Percentiles rank a stretch among this genome's conserved stretches.
phyloP scores from a whole-genome alignment of 2,113 vertebrate genomes.

The Bucco capensis region DNA sequence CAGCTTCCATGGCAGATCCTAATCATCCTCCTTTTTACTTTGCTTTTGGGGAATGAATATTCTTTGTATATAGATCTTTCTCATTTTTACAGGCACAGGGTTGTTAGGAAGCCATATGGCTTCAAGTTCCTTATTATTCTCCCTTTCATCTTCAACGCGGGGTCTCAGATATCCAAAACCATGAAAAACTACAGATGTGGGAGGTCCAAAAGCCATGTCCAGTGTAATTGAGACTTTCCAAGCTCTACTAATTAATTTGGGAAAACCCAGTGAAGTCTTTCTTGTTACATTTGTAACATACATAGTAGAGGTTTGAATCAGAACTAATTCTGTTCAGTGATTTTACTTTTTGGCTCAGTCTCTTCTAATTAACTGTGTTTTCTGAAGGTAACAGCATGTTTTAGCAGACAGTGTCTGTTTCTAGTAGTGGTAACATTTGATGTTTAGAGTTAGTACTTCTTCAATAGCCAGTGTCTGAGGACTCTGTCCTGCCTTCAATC shows the following conservation, averaged over 20 bases:
- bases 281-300: background rate
- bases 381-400: too few relatives aligned
- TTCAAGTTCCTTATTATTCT: background rate
- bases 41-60: background rate
- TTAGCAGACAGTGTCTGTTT: too few relatives aligned
- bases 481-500: too few relatives aligned
- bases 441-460: too few relatives aligned
- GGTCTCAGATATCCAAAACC: background rate
- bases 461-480: too few relatives aligned
- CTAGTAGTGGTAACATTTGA: too few relatives aligned
- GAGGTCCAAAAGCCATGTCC: background rate
- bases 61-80: background rate
- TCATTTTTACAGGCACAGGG: background rate
- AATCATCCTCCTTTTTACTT: background rate
- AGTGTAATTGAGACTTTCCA: background rate
- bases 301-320: background rate
- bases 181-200: background rate
- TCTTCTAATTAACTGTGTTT: too few relatives aligned
- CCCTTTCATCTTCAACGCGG: background rate
- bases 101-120: background rate
- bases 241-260: background rate
- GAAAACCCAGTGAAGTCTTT: background rate
- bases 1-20: background rate
- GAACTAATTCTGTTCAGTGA: too few relatives aligned
- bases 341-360: too few relatives aligned